These are phyloP conservation scores for Crioceris asparagi DNA, from an alignment of 2,888 invertebrate genomes.

Conservation along the genomic window DNA sequence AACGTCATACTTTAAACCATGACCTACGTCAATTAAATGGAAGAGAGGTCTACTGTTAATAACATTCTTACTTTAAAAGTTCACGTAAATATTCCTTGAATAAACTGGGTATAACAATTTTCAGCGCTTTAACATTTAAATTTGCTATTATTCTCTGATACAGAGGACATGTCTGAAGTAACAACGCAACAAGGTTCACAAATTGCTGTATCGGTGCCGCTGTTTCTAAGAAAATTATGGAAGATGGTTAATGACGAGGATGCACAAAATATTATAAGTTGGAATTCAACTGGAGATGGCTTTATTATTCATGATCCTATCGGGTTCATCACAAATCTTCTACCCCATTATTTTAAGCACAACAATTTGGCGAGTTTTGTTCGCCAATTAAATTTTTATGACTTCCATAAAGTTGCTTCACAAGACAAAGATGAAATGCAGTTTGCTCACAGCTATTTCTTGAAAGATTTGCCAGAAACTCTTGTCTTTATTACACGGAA, in stretches of 20 bases:
- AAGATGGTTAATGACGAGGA: constrained; percentile 24
- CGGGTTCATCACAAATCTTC: constrained; percentile 75
- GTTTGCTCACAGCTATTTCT: constrained; percentile 85
- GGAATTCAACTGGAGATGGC: constrained; percentile 54
- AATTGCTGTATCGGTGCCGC: constrained; percentile 14
- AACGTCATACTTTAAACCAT: no score
- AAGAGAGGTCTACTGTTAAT: no score
- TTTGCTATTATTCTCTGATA: no score
- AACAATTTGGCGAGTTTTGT: constrained; percentile 97
- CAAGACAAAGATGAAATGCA: constrained; percentile 84
- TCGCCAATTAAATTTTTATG: constrained; percentile 95
- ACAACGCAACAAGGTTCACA: no score
- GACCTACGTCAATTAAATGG: no score
- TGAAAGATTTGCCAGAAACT: constrained; percentile 68
- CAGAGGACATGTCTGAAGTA: no score
- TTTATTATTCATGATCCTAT: constrained; percentile 90
- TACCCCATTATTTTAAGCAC: constrained; percentile 94
- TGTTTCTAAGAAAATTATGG: constrained; percentile 26
- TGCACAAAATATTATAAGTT: constrained; percentile 22
- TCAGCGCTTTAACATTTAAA: no score
- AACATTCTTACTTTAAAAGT: no score
- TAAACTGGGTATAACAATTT: no score
- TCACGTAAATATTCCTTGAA: no score
- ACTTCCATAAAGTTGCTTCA: constrained; percentile 87
- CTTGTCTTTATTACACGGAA: constrained; percentile 64